Conservation (phyloP, 2,113 vertebrate species). For the Desmodus rotundus region DNA sequence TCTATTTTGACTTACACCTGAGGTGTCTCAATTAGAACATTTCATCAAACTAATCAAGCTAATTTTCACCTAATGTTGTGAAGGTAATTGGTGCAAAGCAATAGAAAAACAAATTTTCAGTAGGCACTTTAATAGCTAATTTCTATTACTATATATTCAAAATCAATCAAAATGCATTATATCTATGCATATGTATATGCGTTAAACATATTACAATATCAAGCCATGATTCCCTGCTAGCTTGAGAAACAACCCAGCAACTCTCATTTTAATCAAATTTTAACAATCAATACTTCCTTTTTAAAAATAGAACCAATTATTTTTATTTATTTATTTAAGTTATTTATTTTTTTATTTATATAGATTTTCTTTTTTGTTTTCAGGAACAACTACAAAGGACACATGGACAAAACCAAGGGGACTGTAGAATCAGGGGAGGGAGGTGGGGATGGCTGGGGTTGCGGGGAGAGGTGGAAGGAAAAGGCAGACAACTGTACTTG, state of each 20-base stretch:
- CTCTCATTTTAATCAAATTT: not conserved
- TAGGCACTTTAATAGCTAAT: not conserved
- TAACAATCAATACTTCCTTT: not conserved
- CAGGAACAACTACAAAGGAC: no score
- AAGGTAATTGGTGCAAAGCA: not conserved
- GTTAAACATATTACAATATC: not conserved
- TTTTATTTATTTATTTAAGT: no score
- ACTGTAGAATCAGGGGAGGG: no score
- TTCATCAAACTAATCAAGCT: constrained; percentile 54
- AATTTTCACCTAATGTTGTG: constrained; percentile 23
- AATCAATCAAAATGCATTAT: not conserved
- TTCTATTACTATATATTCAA: not conserved
- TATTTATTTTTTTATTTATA: no score
- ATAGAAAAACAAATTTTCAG: constrained; percentile 24
- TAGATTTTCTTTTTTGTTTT: no score
- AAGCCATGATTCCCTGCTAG: not conserved
- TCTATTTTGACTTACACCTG: constrained; percentile 39
- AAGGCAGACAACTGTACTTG: no score
- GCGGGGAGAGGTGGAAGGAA: no score
- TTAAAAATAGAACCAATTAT: not conserved
- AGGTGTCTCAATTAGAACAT: constrained; percentile 48
- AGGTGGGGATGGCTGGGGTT: no score
- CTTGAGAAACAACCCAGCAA: not conserved
- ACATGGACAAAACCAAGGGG: no score
- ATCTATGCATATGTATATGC: not conserved